These are phyloP conservation scores for Picus viridis DNA, from an alignment of 2,797 vertebrate genomes.

Conservation along the genomic window DNA sequence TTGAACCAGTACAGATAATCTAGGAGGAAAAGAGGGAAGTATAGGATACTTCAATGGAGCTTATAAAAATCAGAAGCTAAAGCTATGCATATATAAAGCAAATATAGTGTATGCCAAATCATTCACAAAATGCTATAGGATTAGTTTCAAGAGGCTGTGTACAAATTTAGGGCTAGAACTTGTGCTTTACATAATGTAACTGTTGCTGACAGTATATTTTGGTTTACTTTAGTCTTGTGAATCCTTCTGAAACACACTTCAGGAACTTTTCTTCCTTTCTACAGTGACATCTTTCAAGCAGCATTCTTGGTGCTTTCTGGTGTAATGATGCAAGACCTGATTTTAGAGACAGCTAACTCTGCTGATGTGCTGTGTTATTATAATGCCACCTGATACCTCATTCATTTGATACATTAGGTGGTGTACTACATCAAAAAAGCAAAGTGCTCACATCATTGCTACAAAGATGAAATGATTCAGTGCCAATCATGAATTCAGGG, in stretches of 20 bases:
- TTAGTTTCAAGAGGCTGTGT: neutral
- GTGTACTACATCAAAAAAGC: slow-evolving; percentile 19
- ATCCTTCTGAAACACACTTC: slow-evolving; percentile 24
- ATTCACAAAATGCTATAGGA: neutral
- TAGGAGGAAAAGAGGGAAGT: neutral
- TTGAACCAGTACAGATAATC: neutral
- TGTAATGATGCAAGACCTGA: slow-evolving; percentile 62
- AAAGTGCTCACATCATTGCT: slow-evolving; percentile 9
- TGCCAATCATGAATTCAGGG: neutral
- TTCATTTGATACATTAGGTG: slow-evolving; percentile 42
- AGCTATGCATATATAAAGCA: neutral
- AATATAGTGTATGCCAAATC: neutral
- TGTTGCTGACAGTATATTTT: neutral
- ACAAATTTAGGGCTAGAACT: neutral
- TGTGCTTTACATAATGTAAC: neutral
- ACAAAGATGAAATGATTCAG: slow-evolving; percentile 10
- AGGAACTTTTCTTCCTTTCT: slow-evolving; percentile 32
- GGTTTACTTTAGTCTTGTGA: slow-evolving; percentile 6
- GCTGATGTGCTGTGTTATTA: slow-evolving; percentile 33
- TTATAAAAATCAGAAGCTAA: neutral
- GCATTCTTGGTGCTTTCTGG: slow-evolving; percentile 8
- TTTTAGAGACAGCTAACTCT: slow-evolving; percentile 48
- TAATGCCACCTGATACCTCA: slow-evolving; percentile 48
- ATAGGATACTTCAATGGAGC: neutral
- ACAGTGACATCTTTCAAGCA: slow-evolving; percentile 12